A percentile compares a stretch with the other conserved stretches of the same genome.
These are phyloP conservation scores for Plutella xylostella DNA, from an alignment of 2,888 invertebrate species.

Conservation along the genomic window DNA sequence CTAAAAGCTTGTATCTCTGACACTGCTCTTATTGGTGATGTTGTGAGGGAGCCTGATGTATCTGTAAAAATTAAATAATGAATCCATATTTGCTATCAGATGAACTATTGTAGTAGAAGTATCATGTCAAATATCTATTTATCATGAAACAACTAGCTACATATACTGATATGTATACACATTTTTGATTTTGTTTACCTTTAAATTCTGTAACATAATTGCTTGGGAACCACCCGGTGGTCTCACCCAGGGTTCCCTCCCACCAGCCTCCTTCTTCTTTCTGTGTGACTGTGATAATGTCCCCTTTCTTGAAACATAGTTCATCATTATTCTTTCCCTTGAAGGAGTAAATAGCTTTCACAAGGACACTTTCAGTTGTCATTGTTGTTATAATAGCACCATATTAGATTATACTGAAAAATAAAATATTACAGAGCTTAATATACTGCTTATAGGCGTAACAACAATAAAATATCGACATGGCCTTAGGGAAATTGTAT, in stretches of 20 bases:
- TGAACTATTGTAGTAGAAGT: background rate
- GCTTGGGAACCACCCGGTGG: constrained; percentile 98
- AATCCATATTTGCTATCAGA: background rate
- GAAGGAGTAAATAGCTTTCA: constrained; percentile 93
- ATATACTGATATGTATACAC: background rate
- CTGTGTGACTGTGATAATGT: constrained; percentile 96
- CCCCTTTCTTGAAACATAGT: constrained; percentile 95
- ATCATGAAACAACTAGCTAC: background rate
- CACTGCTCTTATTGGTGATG: constrained; percentile 74
- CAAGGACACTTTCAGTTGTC: constrained; percentile 75
- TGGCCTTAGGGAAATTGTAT: too few relatives aligned
- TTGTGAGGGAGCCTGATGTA: constrained; percentile 64
- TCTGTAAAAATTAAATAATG: constrained; percentile 3
- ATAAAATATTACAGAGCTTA: too few relatives aligned
- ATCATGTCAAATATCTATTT: too few relatives aligned
- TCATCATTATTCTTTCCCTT: constrained; percentile 98
- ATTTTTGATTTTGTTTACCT: constrained; percentile 41
- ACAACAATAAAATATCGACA: too few relatives aligned
- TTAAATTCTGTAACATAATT: constrained; percentile 95
- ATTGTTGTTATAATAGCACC: constrained; percentile 43
- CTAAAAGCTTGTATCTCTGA: constrained; percentile 83
- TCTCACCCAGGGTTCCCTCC: constrained; percentile 96
- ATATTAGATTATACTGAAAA: constrained; percentile 29
- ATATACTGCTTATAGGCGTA: too few relatives aligned
- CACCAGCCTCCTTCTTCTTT: constrained; percentile 98